Conservation (phyloP, 2,888 invertebrate genomes). For the Ochlodes sylvanus region DNA sequence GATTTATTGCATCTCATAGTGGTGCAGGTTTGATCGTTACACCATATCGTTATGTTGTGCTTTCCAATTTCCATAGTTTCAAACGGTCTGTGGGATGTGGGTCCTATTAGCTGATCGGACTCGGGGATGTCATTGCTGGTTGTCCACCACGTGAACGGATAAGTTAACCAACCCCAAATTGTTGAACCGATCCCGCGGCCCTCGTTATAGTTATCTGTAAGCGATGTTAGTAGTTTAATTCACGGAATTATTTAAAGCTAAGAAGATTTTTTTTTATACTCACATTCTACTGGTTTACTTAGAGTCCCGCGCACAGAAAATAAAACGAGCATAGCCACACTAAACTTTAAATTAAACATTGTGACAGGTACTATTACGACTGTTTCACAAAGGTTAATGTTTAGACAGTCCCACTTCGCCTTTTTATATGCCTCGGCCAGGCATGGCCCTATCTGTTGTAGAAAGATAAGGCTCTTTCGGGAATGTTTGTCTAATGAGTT, state of each 20-base stretch:
- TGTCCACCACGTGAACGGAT: slow-evolving; percentile 77
- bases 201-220: slow-evolving; percentile 68
- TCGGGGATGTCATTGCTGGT: slow-evolving; percentile 53
- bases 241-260: slow-evolving; percentile 1
- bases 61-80: slow-evolving; percentile 62
- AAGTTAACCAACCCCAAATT: slow-evolving; percentile 77
- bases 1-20: slow-evolving; percentile 71
- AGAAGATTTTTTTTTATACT: slow-evolving; percentile 50
- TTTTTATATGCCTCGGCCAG: slow-evolving; percentile 65
- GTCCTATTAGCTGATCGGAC: slow-evolving; percentile 53
- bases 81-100: slow-evolving; percentile 50
- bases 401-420: slow-evolving; percentile 60
- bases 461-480: slow-evolving; percentile 70
- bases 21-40: slow-evolving; percentile 79
- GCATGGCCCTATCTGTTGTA: slow-evolving; percentile 66
- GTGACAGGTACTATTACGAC: slow-evolving; percentile 49
- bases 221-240: slow-evolving; percentile 40
- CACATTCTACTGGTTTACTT: slow-evolving; percentile 68
- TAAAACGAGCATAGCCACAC: slow-evolving; percentile 56
- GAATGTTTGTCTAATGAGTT: slow-evolving; percentile 81
- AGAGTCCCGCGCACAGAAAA: slow-evolving; percentile 55
- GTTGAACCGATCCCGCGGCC: slow-evolving; percentile 71
- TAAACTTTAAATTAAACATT: slow-evolving; percentile 60
- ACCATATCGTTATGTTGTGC: slow-evolving; percentile 73
- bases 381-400: slow-evolving; percentile 65